phyloP scores from a whole-genome alignment of 2,888 invertebrate species.

The Eristalis arbustorum region DNA sequence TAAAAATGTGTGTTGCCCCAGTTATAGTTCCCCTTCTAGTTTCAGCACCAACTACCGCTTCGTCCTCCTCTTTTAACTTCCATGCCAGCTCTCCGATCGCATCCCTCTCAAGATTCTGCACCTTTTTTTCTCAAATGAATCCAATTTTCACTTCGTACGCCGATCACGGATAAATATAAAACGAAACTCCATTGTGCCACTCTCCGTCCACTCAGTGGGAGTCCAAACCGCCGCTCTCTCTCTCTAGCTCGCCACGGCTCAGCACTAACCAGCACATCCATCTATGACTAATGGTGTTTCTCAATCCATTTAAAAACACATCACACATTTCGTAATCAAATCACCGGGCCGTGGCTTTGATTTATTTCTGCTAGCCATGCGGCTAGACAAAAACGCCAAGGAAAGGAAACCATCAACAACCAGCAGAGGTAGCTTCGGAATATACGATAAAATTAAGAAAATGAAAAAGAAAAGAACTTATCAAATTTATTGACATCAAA shows the following conservation, averaged over 20 bases:
- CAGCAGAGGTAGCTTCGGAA: neutral
- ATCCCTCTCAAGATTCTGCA: neutral
- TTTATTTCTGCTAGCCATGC: conserved; percentile 12
- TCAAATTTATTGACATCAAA: conserved; percentile 56
- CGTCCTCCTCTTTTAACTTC: too few relatives aligned
- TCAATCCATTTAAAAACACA: conserved; percentile 9
- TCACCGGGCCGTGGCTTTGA: conserved; percentile 9
- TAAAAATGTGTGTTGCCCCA: too few relatives aligned
- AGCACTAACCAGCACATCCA: neutral
- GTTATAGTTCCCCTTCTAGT: too few relatives aligned
- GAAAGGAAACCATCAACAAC: neutral
- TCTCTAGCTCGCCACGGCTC: neutral
- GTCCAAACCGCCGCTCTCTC: neutral
- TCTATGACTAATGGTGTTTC: conserved; percentile 7
- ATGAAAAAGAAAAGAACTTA: conserved; percentile 4
- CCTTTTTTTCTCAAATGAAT: neutral
- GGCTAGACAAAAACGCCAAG: conserved; percentile 19
- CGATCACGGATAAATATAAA: neutral
- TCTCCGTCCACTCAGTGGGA: neutral
- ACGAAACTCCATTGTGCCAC: neutral
- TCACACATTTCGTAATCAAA: conserved; percentile 23
- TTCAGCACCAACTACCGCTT: too few relatives aligned
- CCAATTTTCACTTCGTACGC: neutral
- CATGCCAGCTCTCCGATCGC: neutral
- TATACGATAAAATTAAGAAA: neutral